phyloP scores from a whole-genome alignment of 2,113 vertebrate species.

The Hemiprocne comata region DNA sequence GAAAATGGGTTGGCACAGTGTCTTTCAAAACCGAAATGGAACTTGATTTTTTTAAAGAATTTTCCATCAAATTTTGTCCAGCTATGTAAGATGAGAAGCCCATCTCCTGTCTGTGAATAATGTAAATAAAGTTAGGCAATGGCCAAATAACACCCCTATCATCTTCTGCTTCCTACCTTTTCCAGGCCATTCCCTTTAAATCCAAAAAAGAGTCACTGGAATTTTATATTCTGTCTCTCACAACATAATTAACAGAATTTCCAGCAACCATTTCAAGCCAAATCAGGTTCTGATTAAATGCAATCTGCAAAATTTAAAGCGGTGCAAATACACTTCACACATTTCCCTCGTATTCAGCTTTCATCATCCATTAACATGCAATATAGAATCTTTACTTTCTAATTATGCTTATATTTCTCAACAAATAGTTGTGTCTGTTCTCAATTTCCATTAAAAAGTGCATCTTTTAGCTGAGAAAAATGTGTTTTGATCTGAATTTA shows the following conservation, averaged over 20 bases:
- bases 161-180: slow-evolving; percentile 25
- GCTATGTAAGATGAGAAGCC: background rate
- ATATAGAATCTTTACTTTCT: background rate
- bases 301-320: slow-evolving; percentile 17
- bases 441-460: background rate
- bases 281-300: background rate
- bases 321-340: background rate
- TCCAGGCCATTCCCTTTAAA: slow-evolving; percentile 32
- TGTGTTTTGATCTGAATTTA: background rate
- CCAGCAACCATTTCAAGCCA: background rate
- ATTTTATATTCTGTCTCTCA: background rate
- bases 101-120: background rate
- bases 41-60: background rate
- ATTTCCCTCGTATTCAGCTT: background rate
- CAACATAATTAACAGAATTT: background rate
- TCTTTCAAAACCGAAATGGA: slow-evolving; percentile 13
- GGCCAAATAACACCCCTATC: background rate
- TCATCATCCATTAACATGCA: background rate
- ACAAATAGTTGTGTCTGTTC: background rate
- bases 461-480: background rate
- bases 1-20: background rate
- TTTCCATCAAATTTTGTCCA: background rate
- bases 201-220: background rate
- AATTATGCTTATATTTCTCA: background rate
- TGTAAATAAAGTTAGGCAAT: background rate